A percentile compares a stretch with the other conserved stretches of the same genome.
These are phyloP conservation scores for Drosophila demipolita DNA, from an alignment of 2,888 invertebrate genomes.

Conservation along the genomic window DNA sequence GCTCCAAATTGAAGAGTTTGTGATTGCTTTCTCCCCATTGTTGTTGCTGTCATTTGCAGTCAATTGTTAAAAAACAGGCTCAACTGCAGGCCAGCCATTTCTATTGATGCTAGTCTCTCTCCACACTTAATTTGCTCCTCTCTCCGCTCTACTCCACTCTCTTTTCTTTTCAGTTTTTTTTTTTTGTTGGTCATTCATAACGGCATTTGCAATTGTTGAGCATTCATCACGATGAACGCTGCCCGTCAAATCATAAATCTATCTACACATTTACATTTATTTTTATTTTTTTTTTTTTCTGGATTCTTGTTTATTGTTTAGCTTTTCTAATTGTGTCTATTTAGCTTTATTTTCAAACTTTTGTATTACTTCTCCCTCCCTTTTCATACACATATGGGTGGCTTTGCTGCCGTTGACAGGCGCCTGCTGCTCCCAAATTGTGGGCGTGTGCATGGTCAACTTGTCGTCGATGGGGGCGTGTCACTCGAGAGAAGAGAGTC, in stretches of 20 bases:
- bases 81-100: constrained; percentile 43
- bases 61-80: constrained; percentile 43
- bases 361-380: constrained; percentile 27
- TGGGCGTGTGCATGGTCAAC: constrained; percentile 61
- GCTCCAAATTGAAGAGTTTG: constrained; percentile 13
- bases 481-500: constrained; percentile 11
- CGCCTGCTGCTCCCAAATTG: constrained; percentile 48
- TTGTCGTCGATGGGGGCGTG: constrained; percentile 62
- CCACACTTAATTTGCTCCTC: constrained; percentile 1
- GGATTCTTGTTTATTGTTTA: constrained; percentile 33
- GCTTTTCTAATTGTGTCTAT: constrained; percentile 1
- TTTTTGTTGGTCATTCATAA: constrained; percentile 33
- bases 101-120: constrained; percentile 18
- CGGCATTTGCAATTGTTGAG: constrained; percentile 56
- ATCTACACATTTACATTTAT: constrained; percentile 24
- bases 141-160: not conserved
- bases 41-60: constrained; percentile 31
- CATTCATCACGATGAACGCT: constrained; percentile 29
- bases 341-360: constrained; percentile 19
- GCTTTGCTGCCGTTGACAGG: constrained; percentile 55
- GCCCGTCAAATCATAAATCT: constrained; percentile 53
- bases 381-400: constrained; percentile 11
- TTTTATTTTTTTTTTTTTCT: constrained; percentile 29
- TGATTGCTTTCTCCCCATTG: constrained; percentile 19
- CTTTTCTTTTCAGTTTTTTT: not conserved